A percentile compares a stretch with the other conserved stretches of the same genome.
These are phyloP conservation scores for Montipora sp. DNA, from an alignment of 64 coral and sea anemone genomes.

Conservation along the genomic window DNA sequence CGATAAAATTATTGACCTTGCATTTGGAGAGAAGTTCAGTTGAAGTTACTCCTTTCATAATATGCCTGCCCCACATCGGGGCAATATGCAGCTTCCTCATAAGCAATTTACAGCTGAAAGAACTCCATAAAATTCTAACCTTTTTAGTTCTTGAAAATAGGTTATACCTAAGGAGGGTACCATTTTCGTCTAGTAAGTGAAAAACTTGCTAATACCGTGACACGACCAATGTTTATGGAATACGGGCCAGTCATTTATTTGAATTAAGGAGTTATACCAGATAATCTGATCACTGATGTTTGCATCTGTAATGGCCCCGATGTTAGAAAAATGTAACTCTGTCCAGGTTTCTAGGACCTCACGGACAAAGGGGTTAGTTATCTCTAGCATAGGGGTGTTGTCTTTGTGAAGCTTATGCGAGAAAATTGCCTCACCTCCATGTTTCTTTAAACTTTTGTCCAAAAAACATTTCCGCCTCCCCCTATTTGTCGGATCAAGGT, in stretches of 20 bases:
- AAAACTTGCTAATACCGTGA: neutral
- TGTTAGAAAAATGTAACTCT: neutral
- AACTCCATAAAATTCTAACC: slow-evolving; percentile 9
- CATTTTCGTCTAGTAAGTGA: slow-evolving; percentile 20
- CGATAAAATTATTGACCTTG: neutral
- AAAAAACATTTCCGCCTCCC: neutral
- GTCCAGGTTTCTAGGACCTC: neutral
- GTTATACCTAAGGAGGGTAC: slow-evolving; percentile 6
- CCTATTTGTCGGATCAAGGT: neutral
- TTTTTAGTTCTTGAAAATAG: neutral
- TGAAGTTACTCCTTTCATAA: neutral
- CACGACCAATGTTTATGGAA: neutral
- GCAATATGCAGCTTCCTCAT: neutral
- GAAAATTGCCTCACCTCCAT: neutral
- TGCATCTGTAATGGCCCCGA: neutral
- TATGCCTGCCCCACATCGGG: neutral
- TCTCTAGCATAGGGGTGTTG: neutral
- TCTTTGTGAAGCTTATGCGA: neutral
- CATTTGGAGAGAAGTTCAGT: neutral
- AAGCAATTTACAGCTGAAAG: slow-evolving; percentile 2
- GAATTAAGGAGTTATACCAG: slow-evolving; percentile 6
- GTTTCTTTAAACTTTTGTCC: neutral
- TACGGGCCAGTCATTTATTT: neutral
- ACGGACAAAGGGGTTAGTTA: neutral
- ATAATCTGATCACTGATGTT: slow-evolving; percentile 4